These are phyloP conservation scores for Strongylocentrotus purpuratus DNA, from an alignment of 35 echinoderm and acorn worm species.

Conservation along the genomic window DNA sequence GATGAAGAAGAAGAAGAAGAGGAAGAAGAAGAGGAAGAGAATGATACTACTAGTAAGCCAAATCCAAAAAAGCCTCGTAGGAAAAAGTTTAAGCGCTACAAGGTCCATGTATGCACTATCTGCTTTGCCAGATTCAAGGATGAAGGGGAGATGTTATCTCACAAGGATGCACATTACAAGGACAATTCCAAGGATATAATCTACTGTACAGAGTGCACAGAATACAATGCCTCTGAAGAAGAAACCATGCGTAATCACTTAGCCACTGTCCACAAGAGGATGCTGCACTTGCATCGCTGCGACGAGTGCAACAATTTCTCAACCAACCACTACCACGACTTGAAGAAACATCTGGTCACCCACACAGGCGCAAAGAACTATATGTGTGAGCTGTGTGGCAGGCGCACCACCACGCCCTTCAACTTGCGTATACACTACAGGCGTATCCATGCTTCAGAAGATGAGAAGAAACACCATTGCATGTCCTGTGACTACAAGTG, in stretches of 20 bases:
- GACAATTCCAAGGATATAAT: constrained; percentile 57
- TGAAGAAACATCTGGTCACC: constrained; percentile 88
- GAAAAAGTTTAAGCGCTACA: constrained; percentile 41
- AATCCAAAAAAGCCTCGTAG: constrained; percentile 18
- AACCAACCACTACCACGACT: constrained; percentile 73
- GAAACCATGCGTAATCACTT: constrained; percentile 56
- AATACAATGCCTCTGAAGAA: constrained; percentile 34
- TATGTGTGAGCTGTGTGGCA: constrained; percentile 88
- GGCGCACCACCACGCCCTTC: constrained; percentile 75
- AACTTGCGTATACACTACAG: constrained; percentile 80
- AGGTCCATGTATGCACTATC: constrained; percentile 59
- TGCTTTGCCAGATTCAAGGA: constrained; percentile 72
- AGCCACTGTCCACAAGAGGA: constrained; percentile 61
- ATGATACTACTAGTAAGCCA: not conserved
- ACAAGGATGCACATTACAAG: constrained; percentile 57
- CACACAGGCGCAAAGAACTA: constrained; percentile 77
- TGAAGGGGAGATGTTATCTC: constrained; percentile 58
- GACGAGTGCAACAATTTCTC: constrained; percentile 78
- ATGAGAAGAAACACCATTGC: constrained; percentile 74
- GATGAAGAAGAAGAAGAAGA: constrained; percentile 43
- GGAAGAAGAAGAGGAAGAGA: not conserved
- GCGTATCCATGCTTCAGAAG: constrained; percentile 81
- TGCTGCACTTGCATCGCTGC: constrained; percentile 79
- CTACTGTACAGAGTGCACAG: constrained; percentile 78
- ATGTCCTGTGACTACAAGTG: constrained; percentile 73